Percentiles rank a stretch among this genome's conserved stretches.
phyloP scores from a whole-genome alignment of 64 coral and sea anemone genomes.

The Stichodactyla helianthus region DNA sequence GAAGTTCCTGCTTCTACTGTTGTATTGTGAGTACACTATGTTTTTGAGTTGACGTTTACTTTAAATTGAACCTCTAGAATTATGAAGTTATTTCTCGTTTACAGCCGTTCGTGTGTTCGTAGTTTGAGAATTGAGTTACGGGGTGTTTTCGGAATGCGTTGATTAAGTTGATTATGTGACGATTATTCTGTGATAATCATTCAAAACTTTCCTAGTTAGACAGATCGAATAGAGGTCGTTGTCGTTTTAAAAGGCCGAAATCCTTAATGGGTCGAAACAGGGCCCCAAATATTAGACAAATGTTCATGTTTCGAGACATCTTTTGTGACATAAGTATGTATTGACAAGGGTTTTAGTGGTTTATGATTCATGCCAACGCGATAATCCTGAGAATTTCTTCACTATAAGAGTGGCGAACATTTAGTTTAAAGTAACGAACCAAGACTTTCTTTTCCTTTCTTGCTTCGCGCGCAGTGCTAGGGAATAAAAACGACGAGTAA shows the following conservation, averaged over 20 bases:
- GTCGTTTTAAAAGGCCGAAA: background rate
- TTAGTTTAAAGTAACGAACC: no score
- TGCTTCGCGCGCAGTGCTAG: no score
- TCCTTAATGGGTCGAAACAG: background rate
- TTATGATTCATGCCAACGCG: background rate
- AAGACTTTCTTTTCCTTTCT: no score
- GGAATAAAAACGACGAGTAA: background rate
- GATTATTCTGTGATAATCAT: background rate
- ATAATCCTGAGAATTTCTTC: no score
- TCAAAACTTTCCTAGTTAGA: background rate
- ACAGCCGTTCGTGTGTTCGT: background rate
- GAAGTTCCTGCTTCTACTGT: constrained; percentile 62
- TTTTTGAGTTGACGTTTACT: background rate
- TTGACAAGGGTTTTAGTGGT: background rate
- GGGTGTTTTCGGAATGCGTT: background rate
- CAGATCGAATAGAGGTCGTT: background rate
- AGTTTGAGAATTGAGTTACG: background rate
- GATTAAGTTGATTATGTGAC: background rate
- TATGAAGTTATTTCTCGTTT: background rate
- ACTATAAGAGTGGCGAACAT: no score
- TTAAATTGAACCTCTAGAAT: background rate
- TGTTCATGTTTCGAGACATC: background rate
- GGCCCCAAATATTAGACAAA: background rate
- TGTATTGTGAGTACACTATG: constrained; percentile 65
- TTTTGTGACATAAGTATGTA: background rate